These are phyloP conservation scores for Deroplatys truncata DNA, from an alignment of 2,888 invertebrate species.

Conservation along the genomic window DNA sequence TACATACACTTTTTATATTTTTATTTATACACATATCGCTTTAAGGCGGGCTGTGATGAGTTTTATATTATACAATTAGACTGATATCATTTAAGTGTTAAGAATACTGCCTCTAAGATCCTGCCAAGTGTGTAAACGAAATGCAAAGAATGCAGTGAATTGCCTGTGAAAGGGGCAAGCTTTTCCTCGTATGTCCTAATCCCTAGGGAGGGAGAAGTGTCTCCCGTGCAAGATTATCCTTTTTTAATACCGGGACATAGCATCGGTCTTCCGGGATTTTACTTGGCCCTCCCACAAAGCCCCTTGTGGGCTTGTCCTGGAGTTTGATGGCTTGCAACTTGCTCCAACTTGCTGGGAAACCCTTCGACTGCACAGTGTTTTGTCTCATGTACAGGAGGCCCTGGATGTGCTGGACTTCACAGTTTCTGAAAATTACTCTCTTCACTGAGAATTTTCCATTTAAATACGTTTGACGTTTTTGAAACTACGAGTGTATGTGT, in stretches of 20 bases:
- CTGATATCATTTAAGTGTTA: too few relatives aligned
- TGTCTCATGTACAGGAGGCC: neutral
- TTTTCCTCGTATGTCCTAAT: neutral
- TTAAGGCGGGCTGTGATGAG: too few relatives aligned
- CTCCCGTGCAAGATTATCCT: neutral
- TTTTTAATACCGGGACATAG: neutral
- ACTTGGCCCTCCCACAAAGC: neutral
- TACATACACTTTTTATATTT: too few relatives aligned
- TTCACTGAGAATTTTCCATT: too few relatives aligned
- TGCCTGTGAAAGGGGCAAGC: neutral
- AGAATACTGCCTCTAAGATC: too few relatives aligned
- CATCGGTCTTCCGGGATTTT: neutral
- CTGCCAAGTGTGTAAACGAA: neutral
- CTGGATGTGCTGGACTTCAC: neutral
- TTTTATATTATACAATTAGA: too few relatives aligned
- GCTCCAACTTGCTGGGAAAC: neutral
- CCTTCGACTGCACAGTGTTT: neutral
- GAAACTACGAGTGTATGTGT: too few relatives aligned
- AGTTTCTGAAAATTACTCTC: too few relatives aligned
- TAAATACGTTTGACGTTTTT: too few relatives aligned
- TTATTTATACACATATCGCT: too few relatives aligned
- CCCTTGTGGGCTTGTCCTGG: neutral
- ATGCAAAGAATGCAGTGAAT: neutral
- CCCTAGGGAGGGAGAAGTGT: neutral
- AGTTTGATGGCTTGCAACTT: neutral